Conservation (phyloP, 1,140 invertebrate genomes). For the Ceratina calcarata region DNA sequence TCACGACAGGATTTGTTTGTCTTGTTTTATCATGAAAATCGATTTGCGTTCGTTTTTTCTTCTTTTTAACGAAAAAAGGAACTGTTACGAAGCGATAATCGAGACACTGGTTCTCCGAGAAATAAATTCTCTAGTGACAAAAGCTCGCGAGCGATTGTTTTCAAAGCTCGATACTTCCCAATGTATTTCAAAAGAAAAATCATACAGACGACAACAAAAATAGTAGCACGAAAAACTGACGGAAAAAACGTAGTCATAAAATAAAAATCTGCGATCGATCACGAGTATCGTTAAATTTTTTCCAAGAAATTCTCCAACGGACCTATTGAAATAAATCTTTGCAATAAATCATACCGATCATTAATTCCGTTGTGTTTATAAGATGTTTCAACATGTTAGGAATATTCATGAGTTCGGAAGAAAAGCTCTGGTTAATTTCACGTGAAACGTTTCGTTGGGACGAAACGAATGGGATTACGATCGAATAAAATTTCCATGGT, state of each 20-base stretch:
- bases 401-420: too few species aligned
- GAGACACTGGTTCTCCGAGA: not conserved
- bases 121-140: not conserved
- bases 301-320: too few species aligned
- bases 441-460: not conserved
- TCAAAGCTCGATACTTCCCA: not conserved
- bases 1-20: conserved; percentile 19
- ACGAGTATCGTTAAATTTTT: too few species aligned
- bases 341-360: too few species aligned
- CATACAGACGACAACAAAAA: too few species aligned
- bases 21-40: conserved; percentile 16
- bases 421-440: not conserved
- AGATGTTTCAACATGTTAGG: too few species aligned
- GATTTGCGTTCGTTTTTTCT: not conserved
- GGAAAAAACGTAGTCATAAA: too few species aligned
- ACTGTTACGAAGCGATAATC: not conserved
- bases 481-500: not conserved
- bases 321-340: too few species aligned
- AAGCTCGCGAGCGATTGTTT: not conserved
- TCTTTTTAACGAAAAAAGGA: not conserved
- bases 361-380: too few species aligned
- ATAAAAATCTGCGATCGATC: too few species aligned
- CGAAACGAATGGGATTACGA: not conserved
- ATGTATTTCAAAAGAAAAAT: not conserved
- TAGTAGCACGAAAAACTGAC: too few species aligned